phyloP scores from a whole-genome alignment of 2,888 invertebrate genomes.

The Apotomis betuletana region DNA sequence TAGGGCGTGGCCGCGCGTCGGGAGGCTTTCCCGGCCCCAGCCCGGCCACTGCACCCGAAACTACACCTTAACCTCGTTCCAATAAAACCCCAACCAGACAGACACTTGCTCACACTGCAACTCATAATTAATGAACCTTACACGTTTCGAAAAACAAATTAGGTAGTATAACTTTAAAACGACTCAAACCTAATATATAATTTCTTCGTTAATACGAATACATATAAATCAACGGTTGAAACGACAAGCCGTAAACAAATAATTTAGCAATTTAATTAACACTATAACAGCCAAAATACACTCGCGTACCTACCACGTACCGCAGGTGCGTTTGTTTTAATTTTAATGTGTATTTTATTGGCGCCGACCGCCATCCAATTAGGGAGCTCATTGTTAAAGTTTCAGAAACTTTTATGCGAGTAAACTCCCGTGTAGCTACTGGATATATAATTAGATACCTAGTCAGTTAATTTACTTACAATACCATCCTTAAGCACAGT shows the following conservation, averaged over 20 bases:
- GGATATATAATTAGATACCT: constrained; percentile 20
- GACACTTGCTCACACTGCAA: not conserved
- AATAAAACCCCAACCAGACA: constrained; percentile 19
- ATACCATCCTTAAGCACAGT: constrained; percentile 18
- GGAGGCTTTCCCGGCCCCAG: constrained; percentile 28
- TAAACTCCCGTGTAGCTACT: constrained; percentile 14
- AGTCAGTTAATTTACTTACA: constrained; percentile 10
- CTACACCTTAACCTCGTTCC: constrained; percentile 9
- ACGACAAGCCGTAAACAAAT: constrained; percentile 31
- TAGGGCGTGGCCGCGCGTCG: constrained; percentile 48
- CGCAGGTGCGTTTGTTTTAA: constrained; percentile 4
- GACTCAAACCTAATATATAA: constrained; percentile 10
- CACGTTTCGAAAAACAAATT: constrained; percentile 4
- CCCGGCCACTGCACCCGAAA: not conserved
- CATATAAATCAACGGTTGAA: constrained; percentile 30
- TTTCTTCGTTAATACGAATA: constrained; percentile 16
- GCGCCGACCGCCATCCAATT: constrained; percentile 25
- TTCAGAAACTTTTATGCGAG: constrained; percentile 25
- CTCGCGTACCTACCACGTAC: too few relatives aligned
- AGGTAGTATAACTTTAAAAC: constrained; percentile 4
- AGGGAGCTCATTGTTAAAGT: constrained; percentile 22
- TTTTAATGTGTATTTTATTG: constrained; percentile 32
- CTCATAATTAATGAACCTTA: constrained; percentile 1
- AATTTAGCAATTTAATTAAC: constrained; percentile 38
- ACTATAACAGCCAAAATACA: constrained; percentile 7